Conservation (phyloP, 2,797 vertebrate species). For the Microctenopoma steveboyesi region DNA sequence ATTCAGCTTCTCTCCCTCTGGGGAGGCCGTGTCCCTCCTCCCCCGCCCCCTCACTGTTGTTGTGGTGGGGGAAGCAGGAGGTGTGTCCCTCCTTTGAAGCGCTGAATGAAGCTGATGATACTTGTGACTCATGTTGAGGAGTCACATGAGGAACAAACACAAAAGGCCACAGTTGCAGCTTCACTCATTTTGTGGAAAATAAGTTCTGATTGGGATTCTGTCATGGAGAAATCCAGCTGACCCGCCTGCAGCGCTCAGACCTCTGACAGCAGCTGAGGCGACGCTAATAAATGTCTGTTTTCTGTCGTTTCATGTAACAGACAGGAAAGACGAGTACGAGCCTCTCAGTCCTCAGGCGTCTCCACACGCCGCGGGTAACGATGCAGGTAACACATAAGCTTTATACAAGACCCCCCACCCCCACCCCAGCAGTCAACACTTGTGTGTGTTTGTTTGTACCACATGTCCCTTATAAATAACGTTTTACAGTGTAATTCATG, state of each 20-base stretch:
- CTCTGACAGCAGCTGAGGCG: too few species aligned
- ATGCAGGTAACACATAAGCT: conserved; percentile 78
- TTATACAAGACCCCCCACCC: not conserved
- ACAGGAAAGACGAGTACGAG: conserved; percentile 90
- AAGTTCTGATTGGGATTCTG: conserved; percentile 67
- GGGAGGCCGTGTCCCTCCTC: conserved; percentile 64
- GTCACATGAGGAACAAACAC: conserved; percentile 91
- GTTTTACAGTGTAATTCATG: too few species aligned
- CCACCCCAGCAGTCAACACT: too few species aligned
- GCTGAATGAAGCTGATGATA: conserved; percentile 84
- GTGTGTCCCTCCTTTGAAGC: conserved; percentile 80
- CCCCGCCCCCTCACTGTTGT: conserved; percentile 6
- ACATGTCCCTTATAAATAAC: too few species aligned
- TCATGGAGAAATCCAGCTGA: conserved; percentile 7
- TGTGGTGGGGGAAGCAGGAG: not conserved
- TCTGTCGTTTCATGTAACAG: conserved; percentile 76
- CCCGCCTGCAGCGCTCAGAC: conserved; percentile 1
- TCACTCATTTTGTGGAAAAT: conserved; percentile 87
- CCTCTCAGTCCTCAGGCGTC: conserved; percentile 86
- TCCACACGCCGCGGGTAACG: conserved; percentile 85
- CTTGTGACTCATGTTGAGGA: conserved; percentile 91
- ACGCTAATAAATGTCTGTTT: not conserved
- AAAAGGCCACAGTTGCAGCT: conserved; percentile 83
- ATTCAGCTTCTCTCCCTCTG: not conserved
- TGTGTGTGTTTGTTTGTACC: too few species aligned